Percentiles rank a stretch among this genome's conserved stretches.
phyloP scores from a whole-genome alignment of 2,113 vertebrate species.

The Entosphenus tridentatus region DNA sequence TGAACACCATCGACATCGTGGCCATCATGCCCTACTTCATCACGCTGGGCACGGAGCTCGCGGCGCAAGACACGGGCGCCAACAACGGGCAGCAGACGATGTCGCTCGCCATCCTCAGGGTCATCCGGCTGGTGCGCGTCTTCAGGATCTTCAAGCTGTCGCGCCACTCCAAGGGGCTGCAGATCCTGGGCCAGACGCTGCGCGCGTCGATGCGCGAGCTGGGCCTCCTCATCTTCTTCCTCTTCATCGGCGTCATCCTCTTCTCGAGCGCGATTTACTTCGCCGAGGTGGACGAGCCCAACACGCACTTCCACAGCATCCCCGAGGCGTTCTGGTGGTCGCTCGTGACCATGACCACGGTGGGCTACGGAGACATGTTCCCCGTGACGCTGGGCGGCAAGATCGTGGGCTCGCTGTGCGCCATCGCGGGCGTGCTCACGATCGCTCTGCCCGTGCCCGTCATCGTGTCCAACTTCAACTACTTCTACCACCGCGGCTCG shows the following conservation, averaged over 20 bases:
- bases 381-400: conserved; percentile 67
- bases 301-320: conserved; percentile 84
- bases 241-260: conserved; percentile 86
- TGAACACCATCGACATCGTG: conserved; percentile 87
- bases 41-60: conserved; percentile 51
- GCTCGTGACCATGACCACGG: conserved; percentile 93
- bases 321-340: conserved; percentile 98
- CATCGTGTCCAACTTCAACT: conserved; percentile 96
- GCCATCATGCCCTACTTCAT: conserved; percentile 92
- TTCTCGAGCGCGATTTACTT: conserved; percentile 94
- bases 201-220: conserved; percentile 65
- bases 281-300: conserved; percentile 68
- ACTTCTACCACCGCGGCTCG: conserved; percentile 87
- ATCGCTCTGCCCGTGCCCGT: conserved; percentile 83
- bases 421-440: conserved; percentile 80
- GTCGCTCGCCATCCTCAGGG: conserved; percentile 73
- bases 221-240: conserved; percentile 81
- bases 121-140: conserved; percentile 80
- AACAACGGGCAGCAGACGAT: conserved; percentile 61
- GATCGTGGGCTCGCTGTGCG: conserved; percentile 74
- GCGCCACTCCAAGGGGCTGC: conserved; percentile 66
- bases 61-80: conserved; percentile 24
- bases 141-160: conserved; percentile 90
- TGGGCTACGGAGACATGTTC: conserved; percentile 92
- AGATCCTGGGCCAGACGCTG: conserved; percentile 68